Percentiles rank a stretch among this genome's conserved stretches.
Conservation (phyloP, 2,113 vertebrate genomes). For the Sterna hirundo region DNA sequence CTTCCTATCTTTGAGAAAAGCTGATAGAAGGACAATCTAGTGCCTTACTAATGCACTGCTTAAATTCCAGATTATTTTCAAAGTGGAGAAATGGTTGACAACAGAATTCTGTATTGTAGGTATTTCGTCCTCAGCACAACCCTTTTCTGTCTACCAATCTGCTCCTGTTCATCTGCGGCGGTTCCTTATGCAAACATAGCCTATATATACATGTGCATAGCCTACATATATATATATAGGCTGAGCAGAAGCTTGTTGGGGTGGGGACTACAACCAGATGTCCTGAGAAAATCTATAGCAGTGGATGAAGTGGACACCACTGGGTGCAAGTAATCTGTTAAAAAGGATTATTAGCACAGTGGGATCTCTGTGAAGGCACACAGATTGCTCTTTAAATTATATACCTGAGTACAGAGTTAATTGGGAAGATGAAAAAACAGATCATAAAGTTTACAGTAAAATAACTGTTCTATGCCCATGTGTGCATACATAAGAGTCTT, state of each 20-base stretch:
- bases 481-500: accelerated
- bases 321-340: not conserved
- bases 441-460: not conserved
- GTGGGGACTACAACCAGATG: not conserved
- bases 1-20: not conserved
- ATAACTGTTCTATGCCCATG: accelerated
- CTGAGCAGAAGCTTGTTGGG: not conserved
- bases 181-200: not conserved
- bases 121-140: not conserved
- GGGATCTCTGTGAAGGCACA: accelerated
- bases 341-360: not conserved
- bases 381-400: not conserved
- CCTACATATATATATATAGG: not conserved
- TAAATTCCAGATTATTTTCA: not conserved
- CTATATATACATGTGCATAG: not conserved
- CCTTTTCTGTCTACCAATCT: not conserved
- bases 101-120: not conserved
- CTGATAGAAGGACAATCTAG: not conserved
- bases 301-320: not conserved
- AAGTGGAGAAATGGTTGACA: not conserved
- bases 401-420: not conserved
- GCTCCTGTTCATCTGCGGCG: not conserved
- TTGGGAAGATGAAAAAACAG: not conserved
- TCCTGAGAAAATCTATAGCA: not conserved
- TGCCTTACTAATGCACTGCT: not conserved